phyloP scores from a whole-genome alignment of 2,888 invertebrate species.

The Digitonthophagus gazella region DNA sequence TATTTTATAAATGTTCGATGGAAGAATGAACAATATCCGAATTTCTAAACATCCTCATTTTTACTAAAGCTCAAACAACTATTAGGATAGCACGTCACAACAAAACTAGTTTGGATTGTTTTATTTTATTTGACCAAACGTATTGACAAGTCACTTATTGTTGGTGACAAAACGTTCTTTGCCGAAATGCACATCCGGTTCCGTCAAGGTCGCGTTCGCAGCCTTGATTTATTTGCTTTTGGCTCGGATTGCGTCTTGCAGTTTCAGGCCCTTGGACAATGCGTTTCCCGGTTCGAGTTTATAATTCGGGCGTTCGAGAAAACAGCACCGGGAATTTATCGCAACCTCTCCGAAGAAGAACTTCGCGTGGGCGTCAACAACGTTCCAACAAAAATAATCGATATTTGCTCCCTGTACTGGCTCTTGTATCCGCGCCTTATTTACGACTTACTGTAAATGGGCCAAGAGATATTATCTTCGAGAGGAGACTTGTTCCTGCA shows the following conservation, averaged over 20 bases:
- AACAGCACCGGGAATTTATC: conserved; percentile 12
- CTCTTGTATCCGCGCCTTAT: conserved; percentile 1
- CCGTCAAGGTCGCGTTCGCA: background rate
- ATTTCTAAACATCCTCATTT: no score
- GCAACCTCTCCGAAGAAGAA: conserved; percentile 5
- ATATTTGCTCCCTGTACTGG: conserved; percentile 6
- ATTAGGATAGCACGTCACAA: no score
- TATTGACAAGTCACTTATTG: background rate
- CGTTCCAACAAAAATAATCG: conserved; percentile 12
- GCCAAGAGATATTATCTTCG: background rate
- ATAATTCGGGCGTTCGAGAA: conserved; percentile 8
- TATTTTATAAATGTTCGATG: no score
- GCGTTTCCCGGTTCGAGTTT: conserved; percentile 1
- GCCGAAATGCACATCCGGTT: background rate
- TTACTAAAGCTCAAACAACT: no score
- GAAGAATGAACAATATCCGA: no score
- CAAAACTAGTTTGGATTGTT: background rate
- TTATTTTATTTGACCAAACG: background rate
- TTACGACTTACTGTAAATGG: background rate
- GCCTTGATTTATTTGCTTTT: background rate
- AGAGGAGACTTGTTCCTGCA: no score
- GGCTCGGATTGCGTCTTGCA: background rate
- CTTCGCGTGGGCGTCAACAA: conserved; percentile 13
- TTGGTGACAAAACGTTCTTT: background rate
- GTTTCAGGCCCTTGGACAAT: conserved; percentile 1